phyloP scores from a whole-genome alignment of 2,797 vertebrate species.

The Ceryle rudis region DNA sequence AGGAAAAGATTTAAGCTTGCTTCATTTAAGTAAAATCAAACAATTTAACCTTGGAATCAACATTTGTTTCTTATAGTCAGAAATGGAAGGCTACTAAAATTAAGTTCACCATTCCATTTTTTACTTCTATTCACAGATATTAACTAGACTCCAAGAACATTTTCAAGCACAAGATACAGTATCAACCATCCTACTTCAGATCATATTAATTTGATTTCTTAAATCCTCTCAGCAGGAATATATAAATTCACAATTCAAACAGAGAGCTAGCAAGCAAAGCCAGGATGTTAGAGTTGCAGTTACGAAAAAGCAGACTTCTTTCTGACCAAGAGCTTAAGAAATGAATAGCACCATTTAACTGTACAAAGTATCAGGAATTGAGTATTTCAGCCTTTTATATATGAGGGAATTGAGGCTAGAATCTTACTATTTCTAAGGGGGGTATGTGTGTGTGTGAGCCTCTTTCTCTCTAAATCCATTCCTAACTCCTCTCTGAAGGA shows the following conservation, averaged over 20 bases:
- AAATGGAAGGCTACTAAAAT: background rate
- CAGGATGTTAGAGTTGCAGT: background rate
- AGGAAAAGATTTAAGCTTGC: background rate
- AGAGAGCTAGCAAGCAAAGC: background rate
- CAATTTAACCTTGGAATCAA: background rate
- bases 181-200: background rate
- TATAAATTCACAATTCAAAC: background rate
- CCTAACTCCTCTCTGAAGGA: background rate
- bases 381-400: background rate
- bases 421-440: background rate
- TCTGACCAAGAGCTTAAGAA: background rate
- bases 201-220: background rate
- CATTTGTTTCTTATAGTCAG: background rate
- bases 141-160: background rate
- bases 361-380: background rate
- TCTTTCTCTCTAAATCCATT: background rate
- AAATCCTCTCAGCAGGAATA: background rate
- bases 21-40: background rate
- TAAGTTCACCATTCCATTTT: background rate
- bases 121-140: background rate
- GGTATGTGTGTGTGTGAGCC: background rate
- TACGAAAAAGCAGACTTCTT: background rate
- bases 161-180: background rate
- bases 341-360: background rate
- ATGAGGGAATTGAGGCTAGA: background rate